Percentiles rank a stretch among this genome's conserved stretches.
These are phyloP conservation scores for Hypomecis punctinalis DNA, from an alignment of 2,888 invertebrate species.

Conservation along the genomic window DNA sequence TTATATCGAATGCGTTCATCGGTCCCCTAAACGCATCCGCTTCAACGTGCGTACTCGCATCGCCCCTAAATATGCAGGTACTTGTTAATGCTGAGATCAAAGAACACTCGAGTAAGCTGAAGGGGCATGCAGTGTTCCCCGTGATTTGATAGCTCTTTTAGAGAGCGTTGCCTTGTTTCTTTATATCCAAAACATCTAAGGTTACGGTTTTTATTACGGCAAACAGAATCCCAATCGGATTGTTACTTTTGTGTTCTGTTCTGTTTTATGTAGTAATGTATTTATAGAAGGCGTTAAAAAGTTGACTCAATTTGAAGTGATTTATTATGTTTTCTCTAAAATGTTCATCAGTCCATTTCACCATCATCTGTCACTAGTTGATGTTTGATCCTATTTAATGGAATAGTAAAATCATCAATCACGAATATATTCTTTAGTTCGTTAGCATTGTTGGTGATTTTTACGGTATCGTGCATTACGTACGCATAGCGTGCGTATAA, in stretches of 20 bases:
- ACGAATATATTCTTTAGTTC: background rate
- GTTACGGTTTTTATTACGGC: conserved; percentile 27
- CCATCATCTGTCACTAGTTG: background rate
- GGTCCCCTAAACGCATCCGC: conserved; percentile 45
- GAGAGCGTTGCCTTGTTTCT: conserved; percentile 23
- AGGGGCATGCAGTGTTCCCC: conserved; percentile 22
- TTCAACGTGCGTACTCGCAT: conserved; percentile 30
- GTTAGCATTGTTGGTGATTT: background rate
- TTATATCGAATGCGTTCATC: conserved; percentile 47
- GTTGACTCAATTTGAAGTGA: conserved; percentile 3
- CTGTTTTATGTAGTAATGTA: conserved; percentile 15
- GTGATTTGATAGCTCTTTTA: conserved; percentile 36
- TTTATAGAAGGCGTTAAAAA: background rate
- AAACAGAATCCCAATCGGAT: conserved; percentile 24
- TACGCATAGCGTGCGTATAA: conserved; percentile 23
- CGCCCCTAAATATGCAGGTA: conserved; percentile 29
- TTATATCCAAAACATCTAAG: conserved; percentile 18
- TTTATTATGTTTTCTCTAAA: background rate
- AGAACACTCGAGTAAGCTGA: conserved; percentile 25
- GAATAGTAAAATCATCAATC: background rate
- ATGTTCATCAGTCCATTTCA: background rate
- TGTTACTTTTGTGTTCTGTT: conserved; percentile 15
- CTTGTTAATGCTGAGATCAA: conserved; percentile 30
- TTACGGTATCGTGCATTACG: conserved; percentile 15
- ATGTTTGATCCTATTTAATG: background rate